phyloP scores from a whole-genome alignment of 2,888 invertebrate genomes.

The Xestia rhomboidea region DNA sequence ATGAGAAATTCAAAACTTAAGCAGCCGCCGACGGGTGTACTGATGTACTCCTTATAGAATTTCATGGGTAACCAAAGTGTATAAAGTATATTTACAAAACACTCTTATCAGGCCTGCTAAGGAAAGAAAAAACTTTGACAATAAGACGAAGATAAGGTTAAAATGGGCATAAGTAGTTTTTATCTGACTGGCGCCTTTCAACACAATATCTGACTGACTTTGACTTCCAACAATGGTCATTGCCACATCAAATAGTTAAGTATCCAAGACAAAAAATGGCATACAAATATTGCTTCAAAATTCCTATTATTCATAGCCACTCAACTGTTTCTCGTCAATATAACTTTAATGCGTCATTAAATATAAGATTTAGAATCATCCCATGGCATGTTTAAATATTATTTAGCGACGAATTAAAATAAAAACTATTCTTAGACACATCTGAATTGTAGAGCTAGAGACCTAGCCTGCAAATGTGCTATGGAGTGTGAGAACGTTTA shows the following conservation, averaged over 20 bases:
- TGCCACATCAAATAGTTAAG: slow-evolving; percentile 39
- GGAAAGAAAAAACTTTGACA: slow-evolving; percentile 39
- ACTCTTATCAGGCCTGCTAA: slow-evolving; percentile 36
- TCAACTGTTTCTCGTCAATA: slow-evolving; percentile 13
- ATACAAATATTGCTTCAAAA: slow-evolving; percentile 30
- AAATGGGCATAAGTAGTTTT: slow-evolving; percentile 58
- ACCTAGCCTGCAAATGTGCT: slow-evolving; percentile 52
- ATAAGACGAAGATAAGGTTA: slow-evolving; percentile 53
- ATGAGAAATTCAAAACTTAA: slow-evolving; percentile 36
- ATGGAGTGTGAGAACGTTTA: slow-evolving; percentile 52
- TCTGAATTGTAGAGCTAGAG: slow-evolving; percentile 35
- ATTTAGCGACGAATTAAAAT: slow-evolving; percentile 29
- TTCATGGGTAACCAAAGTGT: slow-evolving; percentile 32
- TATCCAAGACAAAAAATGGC: slow-evolving; percentile 43
- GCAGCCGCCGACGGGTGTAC: not conserved
- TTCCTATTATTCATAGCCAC: slow-evolving; percentile 38
- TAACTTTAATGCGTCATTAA: slow-evolving; percentile 35
- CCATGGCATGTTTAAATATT: slow-evolving; percentile 16
- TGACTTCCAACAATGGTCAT: slow-evolving; percentile 56
- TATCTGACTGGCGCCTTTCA: slow-evolving; percentile 58
- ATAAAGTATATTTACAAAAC: slow-evolving; percentile 43
- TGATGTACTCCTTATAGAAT: slow-evolving; percentile 33
- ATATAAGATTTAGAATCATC: slow-evolving; percentile 25
- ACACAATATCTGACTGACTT: slow-evolving; percentile 57
- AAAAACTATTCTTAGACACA: slow-evolving; percentile 36